phyloP scores from a whole-genome alignment of 2,888 invertebrate genomes.

The Aporophyla lueneburgensis region DNA sequence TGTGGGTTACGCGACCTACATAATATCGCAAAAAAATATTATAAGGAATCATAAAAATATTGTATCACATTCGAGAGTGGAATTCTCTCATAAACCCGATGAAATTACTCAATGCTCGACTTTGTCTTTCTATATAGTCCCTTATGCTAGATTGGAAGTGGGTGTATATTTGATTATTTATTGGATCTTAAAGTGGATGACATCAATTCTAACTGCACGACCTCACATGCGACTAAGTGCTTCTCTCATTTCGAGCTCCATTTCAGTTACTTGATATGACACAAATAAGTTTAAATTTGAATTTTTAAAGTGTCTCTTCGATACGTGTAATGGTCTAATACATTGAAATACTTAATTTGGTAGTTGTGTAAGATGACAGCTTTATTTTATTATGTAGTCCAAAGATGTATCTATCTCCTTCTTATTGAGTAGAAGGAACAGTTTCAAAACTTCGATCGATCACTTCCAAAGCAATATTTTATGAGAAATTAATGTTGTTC shows the following conservation, averaged over 20 bases:
- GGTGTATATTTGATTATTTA: slow-evolving; percentile 66
- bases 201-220: slow-evolving; percentile 57
- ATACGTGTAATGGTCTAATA: background rate
- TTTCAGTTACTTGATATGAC: slow-evolving; percentile 56
- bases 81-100: slow-evolving; percentile 43
- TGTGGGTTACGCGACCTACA: slow-evolving; percentile 3
- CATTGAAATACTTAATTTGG: slow-evolving; percentile 31
- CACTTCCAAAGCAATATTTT: slow-evolving; percentile 39
- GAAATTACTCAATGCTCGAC: slow-evolving; percentile 36
- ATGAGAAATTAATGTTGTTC: slow-evolving; percentile 33
- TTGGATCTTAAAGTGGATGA: slow-evolving; percentile 61
- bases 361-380: slow-evolving; percentile 6
- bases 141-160: slow-evolving; percentile 56
- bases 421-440: background rate
- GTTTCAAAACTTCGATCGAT: slow-evolving; percentile 33
- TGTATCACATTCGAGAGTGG: slow-evolving; percentile 28
- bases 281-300: slow-evolving; percentile 49
- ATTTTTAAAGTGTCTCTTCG: slow-evolving; percentile 33
- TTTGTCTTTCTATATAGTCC: slow-evolving; percentile 46
- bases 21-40: slow-evolving; percentile 8
- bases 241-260: slow-evolving; percentile 44
- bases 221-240: slow-evolving; percentile 58
- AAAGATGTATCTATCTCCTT: background rate
- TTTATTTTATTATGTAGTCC: slow-evolving; percentile 5
- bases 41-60: slow-evolving; percentile 19